phyloP scores from a whole-genome alignment of 2,888 invertebrate species.

The Phymatocera aterrima region DNA sequence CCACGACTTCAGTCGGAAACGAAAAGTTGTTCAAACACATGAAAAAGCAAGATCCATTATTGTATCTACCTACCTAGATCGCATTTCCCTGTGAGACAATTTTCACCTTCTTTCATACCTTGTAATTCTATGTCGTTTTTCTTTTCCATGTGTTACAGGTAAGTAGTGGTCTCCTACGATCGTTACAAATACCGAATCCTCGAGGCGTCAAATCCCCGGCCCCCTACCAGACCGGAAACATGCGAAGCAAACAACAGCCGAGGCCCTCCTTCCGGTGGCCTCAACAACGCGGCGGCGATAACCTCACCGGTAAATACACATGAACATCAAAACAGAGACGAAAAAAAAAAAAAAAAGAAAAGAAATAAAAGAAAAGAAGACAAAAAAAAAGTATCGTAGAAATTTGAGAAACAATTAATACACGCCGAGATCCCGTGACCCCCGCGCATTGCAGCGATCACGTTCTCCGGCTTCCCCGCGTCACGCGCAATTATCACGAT shows the following conservation, averaged over 20 bases:
- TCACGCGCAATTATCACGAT: conserved; percentile 4
- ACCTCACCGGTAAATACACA: conserved; percentile 75
- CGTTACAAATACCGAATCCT: conserved; percentile 64
- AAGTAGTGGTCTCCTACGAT: conserved; percentile 74
- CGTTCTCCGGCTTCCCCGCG: not conserved
- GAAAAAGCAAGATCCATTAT: not conserved
- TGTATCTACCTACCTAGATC: no score
- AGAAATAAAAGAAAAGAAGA: not conserved
- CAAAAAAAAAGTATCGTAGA: not conserved
- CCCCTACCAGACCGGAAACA: conserved; percentile 75
- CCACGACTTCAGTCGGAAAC: no score
- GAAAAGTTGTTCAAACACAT: not conserved
- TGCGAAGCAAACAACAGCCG: conserved; percentile 85
- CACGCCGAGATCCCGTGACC: not conserved
- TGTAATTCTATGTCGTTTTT: conserved; percentile 33
- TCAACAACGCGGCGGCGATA: conserved; percentile 80
- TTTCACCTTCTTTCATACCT: not conserved
- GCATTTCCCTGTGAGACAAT: not conserved
- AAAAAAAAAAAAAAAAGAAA: not conserved
- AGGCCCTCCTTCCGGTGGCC: conserved; percentile 84
- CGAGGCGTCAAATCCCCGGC: conserved; percentile 69
- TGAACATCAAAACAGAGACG: not conserved
- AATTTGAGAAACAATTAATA: conserved; percentile 9
- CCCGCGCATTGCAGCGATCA: not conserved
- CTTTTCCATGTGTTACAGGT: conserved; percentile 67